Conservation (phyloP, 2,888 invertebrate genomes). For the Pharmacophagus antenor region DNA sequence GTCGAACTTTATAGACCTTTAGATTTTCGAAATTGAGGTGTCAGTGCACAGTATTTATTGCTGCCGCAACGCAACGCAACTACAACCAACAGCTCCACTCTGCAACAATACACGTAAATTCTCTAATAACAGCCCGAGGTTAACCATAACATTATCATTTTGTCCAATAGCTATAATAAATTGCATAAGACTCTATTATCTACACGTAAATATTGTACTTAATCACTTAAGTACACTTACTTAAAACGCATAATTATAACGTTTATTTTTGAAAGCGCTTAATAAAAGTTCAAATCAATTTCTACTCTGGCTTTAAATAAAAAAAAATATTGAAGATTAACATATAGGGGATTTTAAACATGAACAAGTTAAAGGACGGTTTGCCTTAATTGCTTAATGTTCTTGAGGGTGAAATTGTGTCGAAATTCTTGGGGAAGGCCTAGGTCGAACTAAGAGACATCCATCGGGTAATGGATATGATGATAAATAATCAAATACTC, state of each 20-base stretch:
- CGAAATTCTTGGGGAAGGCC: no score
- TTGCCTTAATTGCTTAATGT: no score
- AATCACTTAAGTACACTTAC: constrained; percentile 14
- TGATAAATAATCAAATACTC: no score
- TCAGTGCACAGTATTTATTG: constrained; percentile 74
- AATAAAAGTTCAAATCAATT: neutral
- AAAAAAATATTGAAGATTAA: no score
- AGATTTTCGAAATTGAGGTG: constrained; percentile 73
- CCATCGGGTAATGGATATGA: no score
- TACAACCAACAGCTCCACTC: constrained; percentile 38
- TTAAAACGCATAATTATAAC: neutral
- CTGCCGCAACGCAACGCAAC: constrained; percentile 49
- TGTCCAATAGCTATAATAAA: constrained; percentile 35
- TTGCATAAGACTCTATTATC: constrained; percentile 22
- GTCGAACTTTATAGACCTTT: constrained; percentile 71
- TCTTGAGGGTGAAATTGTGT: no score
- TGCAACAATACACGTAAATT: constrained; percentile 50
- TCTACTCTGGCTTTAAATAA: no score
- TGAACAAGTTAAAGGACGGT: no score
- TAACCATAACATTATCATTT: constrained; percentile 40
- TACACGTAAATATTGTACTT: constrained; percentile 14
- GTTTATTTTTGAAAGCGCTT: neutral
- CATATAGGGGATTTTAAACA: no score
- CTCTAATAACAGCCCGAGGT: constrained; percentile 57
- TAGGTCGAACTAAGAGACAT: no score